Evolutionary conservation across 2,888 invertebrate genomes (phyloP).

Genomic region (Entomobrya proxima): DNA sequence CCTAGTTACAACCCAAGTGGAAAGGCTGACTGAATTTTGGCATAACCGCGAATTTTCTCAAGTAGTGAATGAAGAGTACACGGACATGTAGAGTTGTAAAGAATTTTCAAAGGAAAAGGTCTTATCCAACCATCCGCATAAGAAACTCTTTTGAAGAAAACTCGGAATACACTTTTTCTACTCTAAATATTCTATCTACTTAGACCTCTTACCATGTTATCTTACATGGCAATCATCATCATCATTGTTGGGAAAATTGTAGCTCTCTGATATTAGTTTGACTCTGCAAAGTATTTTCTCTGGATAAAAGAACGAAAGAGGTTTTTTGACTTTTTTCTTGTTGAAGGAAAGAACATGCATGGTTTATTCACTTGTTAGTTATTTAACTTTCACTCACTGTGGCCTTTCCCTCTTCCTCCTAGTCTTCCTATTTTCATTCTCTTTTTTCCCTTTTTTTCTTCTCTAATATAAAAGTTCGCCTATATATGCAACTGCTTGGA

Average conservation of each 20-base stretch:
- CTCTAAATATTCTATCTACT: neutral
- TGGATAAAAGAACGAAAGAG: constrained; percentile 12
- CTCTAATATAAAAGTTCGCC: neutral
- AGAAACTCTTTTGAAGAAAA: neutral
- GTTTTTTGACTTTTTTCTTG: constrained; percentile 2
- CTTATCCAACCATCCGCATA: neutral
- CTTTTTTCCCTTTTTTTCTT: no score
- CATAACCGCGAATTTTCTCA: no score
- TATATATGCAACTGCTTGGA: neutral
- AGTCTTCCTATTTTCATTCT: neutral
- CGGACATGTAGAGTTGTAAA: no score
- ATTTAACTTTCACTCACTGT: constrained; percentile 48
- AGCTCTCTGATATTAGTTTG: neutral
- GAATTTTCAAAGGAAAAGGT: neutral
- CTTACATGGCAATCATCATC: neutral
- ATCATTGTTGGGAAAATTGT: neutral
- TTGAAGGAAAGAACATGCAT: neutral
- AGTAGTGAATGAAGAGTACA: no score
- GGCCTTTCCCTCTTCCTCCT: neutral
- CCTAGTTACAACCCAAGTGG: neutral
- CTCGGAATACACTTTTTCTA: neutral
- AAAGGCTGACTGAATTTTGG: neutral
- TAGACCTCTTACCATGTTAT: neutral
- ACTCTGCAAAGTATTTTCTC: neutral
- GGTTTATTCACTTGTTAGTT: constrained; percentile 24